Evolutionary conservation across 2,888 invertebrate species (phyloP).

Genomic region (Perdita meconis): DNA sequence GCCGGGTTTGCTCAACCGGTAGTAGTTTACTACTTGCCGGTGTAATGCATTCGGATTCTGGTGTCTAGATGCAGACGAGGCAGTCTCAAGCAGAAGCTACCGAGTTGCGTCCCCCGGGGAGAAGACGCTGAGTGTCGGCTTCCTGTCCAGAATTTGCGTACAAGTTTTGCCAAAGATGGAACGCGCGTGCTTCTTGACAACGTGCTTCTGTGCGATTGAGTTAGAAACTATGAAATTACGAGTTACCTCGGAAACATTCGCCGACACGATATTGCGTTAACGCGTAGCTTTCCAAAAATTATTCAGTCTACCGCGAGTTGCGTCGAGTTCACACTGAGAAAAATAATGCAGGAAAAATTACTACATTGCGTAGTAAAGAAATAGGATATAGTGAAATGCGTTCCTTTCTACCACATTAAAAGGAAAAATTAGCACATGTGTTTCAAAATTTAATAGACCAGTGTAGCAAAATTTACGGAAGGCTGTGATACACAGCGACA

Average conservation of each 20-base stretch:
- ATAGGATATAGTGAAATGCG: no score
- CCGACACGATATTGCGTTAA: neutral
- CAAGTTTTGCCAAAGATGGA: slow-evolving; percentile 48
- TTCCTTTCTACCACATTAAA: no score
- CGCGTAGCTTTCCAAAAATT: neutral
- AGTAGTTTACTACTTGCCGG: slow-evolving; percentile 55
- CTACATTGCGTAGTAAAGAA: no score
- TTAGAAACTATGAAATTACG: slow-evolving; percentile 30
- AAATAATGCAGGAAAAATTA: no score
- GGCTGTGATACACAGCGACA: no score
- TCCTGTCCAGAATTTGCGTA: slow-evolving; percentile 52
- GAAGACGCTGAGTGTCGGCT: slow-evolving; percentile 26
- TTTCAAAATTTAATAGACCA: no score
- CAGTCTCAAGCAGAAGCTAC: slow-evolving; percentile 26
- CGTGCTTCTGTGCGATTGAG: slow-evolving; percentile 20
- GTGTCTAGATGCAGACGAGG: slow-evolving; percentile 37
- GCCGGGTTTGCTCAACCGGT: slow-evolving; percentile 48
- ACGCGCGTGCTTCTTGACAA: slow-evolving; percentile 21
- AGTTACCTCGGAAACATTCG: neutral
- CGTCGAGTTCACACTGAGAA: neutral
- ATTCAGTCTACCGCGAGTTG: neutral
- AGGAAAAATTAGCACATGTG: no score
- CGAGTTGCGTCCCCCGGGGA: slow-evolving; percentile 40
- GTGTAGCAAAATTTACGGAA: no score
- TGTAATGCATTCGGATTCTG: slow-evolving; percentile 59